These are phyloP conservation scores for Heliangelus exortis DNA, from an alignment of 2,797 vertebrate species.

Conservation along the genomic window DNA sequence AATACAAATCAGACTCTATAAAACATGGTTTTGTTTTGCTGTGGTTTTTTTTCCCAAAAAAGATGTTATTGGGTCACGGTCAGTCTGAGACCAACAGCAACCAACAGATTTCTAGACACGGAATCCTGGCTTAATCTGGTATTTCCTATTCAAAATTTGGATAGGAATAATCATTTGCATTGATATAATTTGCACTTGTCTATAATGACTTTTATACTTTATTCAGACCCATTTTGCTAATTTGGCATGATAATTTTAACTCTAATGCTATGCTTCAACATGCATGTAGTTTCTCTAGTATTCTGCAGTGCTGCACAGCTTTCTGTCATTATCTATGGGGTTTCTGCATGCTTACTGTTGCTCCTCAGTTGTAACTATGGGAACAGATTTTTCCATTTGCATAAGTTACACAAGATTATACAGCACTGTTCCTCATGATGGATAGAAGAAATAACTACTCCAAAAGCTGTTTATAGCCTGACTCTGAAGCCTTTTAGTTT, in stretches of 20 bases:
- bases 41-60: neutral
- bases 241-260: neutral
- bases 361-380: conserved; percentile 16
- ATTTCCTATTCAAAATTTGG: neutral
- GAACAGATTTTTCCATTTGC: conserved; percentile 18
- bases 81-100: neutral
- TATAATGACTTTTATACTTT: neutral
- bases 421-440: neutral
- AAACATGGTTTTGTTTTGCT: neutral
- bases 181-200: neutral
- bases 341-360: neutral
- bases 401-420: conserved; percentile 16
- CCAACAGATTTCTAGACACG: neutral
- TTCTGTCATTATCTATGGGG: neutral
- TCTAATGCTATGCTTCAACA: neutral
- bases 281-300: neutral
- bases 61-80: neutral
- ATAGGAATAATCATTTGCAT: neutral
- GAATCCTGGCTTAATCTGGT: neutral
- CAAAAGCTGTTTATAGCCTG: conserved; percentile 21
- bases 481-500: conserved; percentile 30
- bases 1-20: neutral
- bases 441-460: neutral
- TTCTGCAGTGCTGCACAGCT: neutral
- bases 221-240: neutral